Conservation (phyloP, 2,113 vertebrate species). For the Varanus salvator region DNA sequence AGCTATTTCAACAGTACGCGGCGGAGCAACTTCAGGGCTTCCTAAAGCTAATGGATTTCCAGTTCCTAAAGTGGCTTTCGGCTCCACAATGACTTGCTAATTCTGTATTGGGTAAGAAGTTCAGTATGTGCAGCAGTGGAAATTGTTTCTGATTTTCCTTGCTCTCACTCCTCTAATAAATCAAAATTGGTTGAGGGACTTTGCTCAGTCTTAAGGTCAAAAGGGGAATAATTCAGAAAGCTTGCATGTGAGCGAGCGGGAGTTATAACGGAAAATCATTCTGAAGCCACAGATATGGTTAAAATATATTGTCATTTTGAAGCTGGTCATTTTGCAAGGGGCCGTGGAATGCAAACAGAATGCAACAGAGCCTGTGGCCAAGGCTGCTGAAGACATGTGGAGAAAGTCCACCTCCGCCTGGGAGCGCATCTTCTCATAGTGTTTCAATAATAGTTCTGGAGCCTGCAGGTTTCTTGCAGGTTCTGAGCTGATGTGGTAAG, state of each 20-base stretch:
- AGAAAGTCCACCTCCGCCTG: not conserved
- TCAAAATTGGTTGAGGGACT: conserved; percentile 17
- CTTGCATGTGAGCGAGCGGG: not conserved
- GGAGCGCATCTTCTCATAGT: too few species aligned
- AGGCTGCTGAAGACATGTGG: not conserved
- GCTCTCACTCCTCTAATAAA: not conserved
- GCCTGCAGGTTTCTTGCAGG: not conserved
- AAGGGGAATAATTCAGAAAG: conserved; percentile 30
- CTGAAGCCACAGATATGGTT: not conserved
- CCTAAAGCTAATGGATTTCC: not conserved
- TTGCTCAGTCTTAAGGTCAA: conserved; percentile 21
- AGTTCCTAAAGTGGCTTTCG: not conserved
- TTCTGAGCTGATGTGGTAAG: not conserved
- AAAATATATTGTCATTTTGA: conserved; percentile 1
- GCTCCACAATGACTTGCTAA: not conserved
- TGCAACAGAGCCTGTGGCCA: not conserved
- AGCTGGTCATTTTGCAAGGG: not conserved
- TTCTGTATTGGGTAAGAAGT: not conserved
- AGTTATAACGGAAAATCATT: conserved; percentile 16
- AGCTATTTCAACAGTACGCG: not conserved
- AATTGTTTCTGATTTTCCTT: conserved; percentile 14
- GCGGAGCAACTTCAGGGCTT: not conserved
- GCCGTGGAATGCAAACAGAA: not conserved
- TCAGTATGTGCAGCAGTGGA: not conserved
- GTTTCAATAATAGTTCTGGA: not conserved